phyloP scores from a whole-genome alignment of 1,140 invertebrate genomes.

The Plectrocnemia conspersa region DNA sequence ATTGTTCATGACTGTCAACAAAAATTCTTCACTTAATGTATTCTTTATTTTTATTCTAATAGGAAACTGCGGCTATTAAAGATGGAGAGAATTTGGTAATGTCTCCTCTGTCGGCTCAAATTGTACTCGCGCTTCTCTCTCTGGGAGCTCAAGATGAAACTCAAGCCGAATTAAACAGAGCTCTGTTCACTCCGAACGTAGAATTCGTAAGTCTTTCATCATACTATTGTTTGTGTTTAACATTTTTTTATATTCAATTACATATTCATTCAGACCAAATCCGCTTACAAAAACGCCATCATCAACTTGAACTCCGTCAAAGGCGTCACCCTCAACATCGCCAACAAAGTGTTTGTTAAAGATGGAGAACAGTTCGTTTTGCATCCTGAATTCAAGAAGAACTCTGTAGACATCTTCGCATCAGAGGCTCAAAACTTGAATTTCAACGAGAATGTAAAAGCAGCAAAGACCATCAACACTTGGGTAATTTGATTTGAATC shows the following conservation, averaged over 20 bases:
- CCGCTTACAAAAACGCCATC: slow-evolving; percentile 25
- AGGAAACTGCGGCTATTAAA: slow-evolving; percentile 36
- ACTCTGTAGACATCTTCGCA: slow-evolving; percentile 20
- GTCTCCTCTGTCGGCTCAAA: slow-evolving; percentile 57
- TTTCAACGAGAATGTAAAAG: slow-evolving; percentile 5
- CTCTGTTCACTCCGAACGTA: slow-evolving; percentile 41
- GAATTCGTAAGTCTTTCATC: slow-evolving; percentile 38
- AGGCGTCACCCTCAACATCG: slow-evolving; percentile 29
- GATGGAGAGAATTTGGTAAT: slow-evolving; percentile 51
- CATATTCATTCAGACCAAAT: slow-evolving; percentile 18
- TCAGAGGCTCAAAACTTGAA: slow-evolving; percentile 27
- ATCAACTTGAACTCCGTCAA: slow-evolving; percentile 21
- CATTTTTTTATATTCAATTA: slow-evolving; percentile 3
- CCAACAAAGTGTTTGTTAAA: slow-evolving; percentile 29
- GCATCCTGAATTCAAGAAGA: slow-evolving; percentile 18
- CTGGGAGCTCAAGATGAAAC: slow-evolving; percentile 53
- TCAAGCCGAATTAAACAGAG: slow-evolving; percentile 47
- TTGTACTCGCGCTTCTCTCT: slow-evolving; percentile 54
- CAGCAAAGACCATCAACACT: slow-evolving; percentile 24
- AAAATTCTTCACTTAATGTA: too few species aligned
- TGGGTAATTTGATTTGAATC: slow-evolving; percentile 11
- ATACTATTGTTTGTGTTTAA: slow-evolving; percentile 36
- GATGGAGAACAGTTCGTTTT: slow-evolving; percentile 18
- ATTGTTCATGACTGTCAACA: too few species aligned
- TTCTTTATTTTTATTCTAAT: too few species aligned